These are phyloP conservation scores for Centruroides vittatus DNA, from an alignment of 1,140 invertebrate genomes.

Conservation along the genomic window DNA sequence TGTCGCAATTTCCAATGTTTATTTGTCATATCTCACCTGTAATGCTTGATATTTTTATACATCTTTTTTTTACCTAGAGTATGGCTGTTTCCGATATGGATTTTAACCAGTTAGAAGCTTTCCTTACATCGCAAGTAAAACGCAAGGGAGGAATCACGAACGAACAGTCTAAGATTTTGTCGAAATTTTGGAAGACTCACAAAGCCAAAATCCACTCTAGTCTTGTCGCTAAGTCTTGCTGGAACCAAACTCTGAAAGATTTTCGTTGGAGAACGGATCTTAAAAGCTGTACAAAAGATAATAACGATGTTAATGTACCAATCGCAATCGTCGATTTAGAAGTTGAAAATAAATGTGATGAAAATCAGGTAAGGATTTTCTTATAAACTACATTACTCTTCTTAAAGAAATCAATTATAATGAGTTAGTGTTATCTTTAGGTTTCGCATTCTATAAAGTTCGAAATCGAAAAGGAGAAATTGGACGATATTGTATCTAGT, in stretches of 20 bases:
- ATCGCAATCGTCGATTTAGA: not conserved
- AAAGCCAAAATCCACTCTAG: not conserved
- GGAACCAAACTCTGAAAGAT: not conserved
- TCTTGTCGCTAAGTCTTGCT: not conserved
- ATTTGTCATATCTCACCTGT: too few relatives aligned
- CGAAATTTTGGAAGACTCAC: not conserved
- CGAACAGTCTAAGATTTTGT: not conserved
- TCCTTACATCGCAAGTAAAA: not conserved
- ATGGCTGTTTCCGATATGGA: too few relatives aligned
- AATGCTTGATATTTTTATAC: too few relatives aligned
- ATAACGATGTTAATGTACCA: not conserved
- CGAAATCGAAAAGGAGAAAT: too few relatives aligned
- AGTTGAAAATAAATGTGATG: not conserved
- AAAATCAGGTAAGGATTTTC: not conserved
- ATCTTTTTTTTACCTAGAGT: too few relatives aligned
- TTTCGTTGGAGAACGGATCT: not conserved
- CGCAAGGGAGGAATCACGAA: not conserved
- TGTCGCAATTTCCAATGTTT: too few relatives aligned
- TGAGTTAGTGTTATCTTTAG: too few relatives aligned
- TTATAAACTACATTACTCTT: not conserved
- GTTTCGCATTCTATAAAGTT: too few relatives aligned
- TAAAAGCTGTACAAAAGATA: not conserved
- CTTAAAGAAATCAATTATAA: too few relatives aligned
- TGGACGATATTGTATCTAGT: too few relatives aligned
- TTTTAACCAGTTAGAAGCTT: too few relatives aligned